A percentile compares a stretch with the other conserved stretches of the same genome.
Evolutionary conservation across 2,888 invertebrate genomes (phyloP).

Genomic region (Ernsta delagoae): DNA sequence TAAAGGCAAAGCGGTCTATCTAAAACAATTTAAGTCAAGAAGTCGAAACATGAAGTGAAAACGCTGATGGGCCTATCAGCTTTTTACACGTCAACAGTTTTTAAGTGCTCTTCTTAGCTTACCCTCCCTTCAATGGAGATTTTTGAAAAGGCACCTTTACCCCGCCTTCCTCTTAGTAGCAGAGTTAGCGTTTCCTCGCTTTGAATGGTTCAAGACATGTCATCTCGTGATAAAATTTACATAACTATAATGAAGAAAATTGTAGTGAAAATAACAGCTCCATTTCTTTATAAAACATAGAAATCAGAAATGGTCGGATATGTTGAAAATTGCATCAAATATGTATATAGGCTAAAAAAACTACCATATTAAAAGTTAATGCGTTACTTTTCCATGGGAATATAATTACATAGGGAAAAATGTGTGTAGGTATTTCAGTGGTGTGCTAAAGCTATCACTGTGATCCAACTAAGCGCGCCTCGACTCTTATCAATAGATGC

Average conservation of each 20-base stretch:
- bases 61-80: slow-evolving; percentile 68
- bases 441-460: background rate
- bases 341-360: too few relatives aligned
- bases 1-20: background rate
- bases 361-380: too few relatives aligned
- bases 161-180: slow-evolving; percentile 21
- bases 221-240: background rate
- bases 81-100: slow-evolving; percentile 75
- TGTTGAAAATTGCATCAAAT: too few relatives aligned
- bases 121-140: slow-evolving; percentile 63
- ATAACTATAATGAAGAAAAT: background rate
- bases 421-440: background rate
- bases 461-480: slow-evolving; percentile 1
- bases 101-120: slow-evolving; percentile 59
- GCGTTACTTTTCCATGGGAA: too few relatives aligned
- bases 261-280: background rate
- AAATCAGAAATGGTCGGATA: too few relatives aligned
- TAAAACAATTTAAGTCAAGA: background rate
- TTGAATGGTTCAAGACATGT: slow-evolving; percentile 2
- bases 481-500: slow-evolving; percentile 24
- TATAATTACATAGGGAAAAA: too few relatives aligned
- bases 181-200: slow-evolving; percentile 19
- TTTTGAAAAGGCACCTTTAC: slow-evolving; percentile 37
- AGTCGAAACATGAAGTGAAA: slow-evolving; percentile 62
- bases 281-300: too few relatives aligned